Conservation (phyloP, 2,888 invertebrate species). For the Blastobasis lacticolella region DNA sequence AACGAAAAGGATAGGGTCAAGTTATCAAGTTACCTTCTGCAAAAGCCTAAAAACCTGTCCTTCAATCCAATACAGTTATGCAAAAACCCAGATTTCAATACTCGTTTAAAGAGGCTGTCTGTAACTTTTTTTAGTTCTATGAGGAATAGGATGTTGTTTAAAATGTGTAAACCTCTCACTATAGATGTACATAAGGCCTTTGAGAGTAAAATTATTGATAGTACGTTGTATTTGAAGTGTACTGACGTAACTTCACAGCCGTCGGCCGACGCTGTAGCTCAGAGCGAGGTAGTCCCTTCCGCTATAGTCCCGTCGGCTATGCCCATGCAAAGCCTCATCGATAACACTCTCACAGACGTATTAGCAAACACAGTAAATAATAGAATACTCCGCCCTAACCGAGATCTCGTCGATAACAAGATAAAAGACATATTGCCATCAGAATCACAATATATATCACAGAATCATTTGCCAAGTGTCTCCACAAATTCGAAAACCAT, state of each 20-base stretch:
- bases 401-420: too few species aligned
- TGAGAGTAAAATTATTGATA: constrained; percentile 43
- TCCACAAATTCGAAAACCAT: too few species aligned
- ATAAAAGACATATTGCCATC: too few species aligned
- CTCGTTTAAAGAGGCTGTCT: constrained; percentile 46
- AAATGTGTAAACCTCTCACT: constrained; percentile 49
- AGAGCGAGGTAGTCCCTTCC: constrained; percentile 11
- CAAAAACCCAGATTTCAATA: constrained; percentile 66
- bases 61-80: constrained; percentile 54
- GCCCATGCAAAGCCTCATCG: constrained; percentile 37
- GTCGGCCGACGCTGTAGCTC: not conserved
- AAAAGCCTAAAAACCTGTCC: constrained; percentile 44
- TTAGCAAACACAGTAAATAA: constrained; percentile 6
- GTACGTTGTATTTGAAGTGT: constrained; percentile 40
- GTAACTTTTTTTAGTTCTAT: constrained; percentile 44
- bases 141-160: constrained; percentile 42
- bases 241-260: constrained; percentile 2
- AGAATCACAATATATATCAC: too few species aligned
- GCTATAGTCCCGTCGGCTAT: constrained; percentile 38
- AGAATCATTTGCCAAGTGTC: too few species aligned
- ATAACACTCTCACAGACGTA: constrained; percentile 16
- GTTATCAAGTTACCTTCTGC: constrained; percentile 37
- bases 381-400: too few species aligned
- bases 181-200: constrained; percentile 54
- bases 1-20: constrained; percentile 30